Conservation (phyloP, 1,140 invertebrate species). For the Tigriopus japonicus region DNA sequence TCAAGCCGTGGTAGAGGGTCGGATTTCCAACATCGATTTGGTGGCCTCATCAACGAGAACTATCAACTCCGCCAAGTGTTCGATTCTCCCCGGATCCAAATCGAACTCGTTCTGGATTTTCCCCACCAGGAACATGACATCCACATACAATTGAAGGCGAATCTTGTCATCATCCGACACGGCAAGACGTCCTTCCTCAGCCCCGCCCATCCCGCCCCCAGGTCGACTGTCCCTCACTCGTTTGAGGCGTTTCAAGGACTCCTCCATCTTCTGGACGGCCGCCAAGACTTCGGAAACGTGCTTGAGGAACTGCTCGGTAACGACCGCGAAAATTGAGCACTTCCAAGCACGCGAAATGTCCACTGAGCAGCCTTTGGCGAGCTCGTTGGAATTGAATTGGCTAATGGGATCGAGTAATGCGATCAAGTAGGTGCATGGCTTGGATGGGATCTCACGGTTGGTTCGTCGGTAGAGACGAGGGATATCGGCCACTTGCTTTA, state of each 20-base stretch:
- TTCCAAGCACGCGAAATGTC: slow-evolving; percentile 27
- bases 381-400: slow-evolving; percentile 25
- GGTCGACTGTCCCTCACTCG: slow-evolving; percentile 48
- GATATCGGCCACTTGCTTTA: slow-evolving; percentile 57
- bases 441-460: slow-evolving; percentile 61
- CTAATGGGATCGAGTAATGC: slow-evolving; percentile 37
- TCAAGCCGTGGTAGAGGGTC: too few relatives aligned
- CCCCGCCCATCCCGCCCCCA: slow-evolving; percentile 21
- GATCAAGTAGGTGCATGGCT: slow-evolving; percentile 54
- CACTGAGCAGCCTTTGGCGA: slow-evolving; percentile 31
- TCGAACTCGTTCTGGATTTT: slow-evolving; percentile 21
- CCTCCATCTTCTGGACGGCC: slow-evolving; percentile 83
- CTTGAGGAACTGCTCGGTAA: slow-evolving; percentile 47
- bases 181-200: slow-evolving; percentile 25
- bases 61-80: too few relatives aligned
- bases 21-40: too few relatives aligned
- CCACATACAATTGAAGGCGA: slow-evolving; percentile 62
- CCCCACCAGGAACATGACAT: slow-evolving; percentile 40
- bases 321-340: slow-evolving; percentile 34
- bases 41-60: too few relatives aligned
- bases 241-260: slow-evolving; percentile 68
- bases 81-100: too few relatives aligned
- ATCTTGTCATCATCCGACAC: slow-evolving; percentile 81
- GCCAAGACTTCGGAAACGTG: slow-evolving; percentile 67
- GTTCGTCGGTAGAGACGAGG: slow-evolving; percentile 78